These are phyloP conservation scores for Blastomussa wellsi DNA, from an alignment of 92 coral and sea anemone species.

Conservation along the genomic window DNA sequence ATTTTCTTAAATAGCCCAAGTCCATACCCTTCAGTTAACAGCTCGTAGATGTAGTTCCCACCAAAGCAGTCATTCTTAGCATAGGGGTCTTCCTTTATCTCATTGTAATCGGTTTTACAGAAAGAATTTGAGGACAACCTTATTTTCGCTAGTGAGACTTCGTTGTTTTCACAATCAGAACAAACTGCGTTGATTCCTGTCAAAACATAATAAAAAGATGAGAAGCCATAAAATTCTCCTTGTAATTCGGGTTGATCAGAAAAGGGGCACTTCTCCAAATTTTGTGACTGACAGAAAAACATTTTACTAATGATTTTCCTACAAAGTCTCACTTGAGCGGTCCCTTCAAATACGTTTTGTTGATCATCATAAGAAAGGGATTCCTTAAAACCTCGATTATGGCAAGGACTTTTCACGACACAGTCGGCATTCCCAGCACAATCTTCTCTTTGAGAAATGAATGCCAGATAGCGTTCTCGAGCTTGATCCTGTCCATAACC, in stretches of 20 bases:
- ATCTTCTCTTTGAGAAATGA: conserved; percentile 31
- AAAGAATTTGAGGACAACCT: not conserved
- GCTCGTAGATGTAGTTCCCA: conserved; percentile 43
- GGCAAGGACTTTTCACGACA: conserved; percentile 55
- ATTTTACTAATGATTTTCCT: conserved; percentile 8
- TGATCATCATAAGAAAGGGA: conserved; percentile 11
- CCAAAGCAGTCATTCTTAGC: conserved; percentile 43
- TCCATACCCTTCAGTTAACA: conserved; percentile 33
- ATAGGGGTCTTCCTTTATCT: conserved; percentile 14
- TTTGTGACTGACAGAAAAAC: conserved; percentile 50
- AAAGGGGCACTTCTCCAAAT: conserved; percentile 42
- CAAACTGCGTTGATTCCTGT: conserved; percentile 46
- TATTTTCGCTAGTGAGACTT: conserved; percentile 15
- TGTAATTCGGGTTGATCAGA: conserved; percentile 49
- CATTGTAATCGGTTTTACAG: conserved; percentile 28
- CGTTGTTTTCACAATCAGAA: conserved; percentile 27
- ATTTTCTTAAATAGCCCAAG: conserved; percentile 8
- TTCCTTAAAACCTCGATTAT: conserved; percentile 43
- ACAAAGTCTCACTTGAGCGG: conserved; percentile 18
- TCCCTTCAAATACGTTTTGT: conserved; percentile 25
- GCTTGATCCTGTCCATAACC: conserved; percentile 62
- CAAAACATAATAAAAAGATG: conserved; percentile 47
- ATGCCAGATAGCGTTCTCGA: conserved; percentile 20
- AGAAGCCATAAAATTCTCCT: conserved; percentile 50
- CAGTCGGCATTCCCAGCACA: not conserved